Conservation (phyloP, 2,888 invertebrate species). For the Euphydryas editha region DNA sequence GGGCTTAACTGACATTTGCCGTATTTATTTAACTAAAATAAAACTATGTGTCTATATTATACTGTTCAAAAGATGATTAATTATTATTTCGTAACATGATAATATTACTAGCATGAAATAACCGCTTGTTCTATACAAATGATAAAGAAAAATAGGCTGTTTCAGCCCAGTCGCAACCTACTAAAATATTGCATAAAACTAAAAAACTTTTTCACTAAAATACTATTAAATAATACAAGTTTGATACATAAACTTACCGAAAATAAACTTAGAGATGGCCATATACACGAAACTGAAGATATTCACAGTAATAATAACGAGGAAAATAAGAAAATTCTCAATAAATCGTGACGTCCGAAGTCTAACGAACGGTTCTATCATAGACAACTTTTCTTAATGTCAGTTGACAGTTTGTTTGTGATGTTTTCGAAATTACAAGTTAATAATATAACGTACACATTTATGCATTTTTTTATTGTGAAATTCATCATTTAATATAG, state of each 20-base stretch:
- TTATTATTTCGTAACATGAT: neutral
- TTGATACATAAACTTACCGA: slow-evolving; percentile 28
- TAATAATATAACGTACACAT: too few relatives aligned
- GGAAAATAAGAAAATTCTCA: slow-evolving; percentile 27
- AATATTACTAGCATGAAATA: slow-evolving; percentile 15
- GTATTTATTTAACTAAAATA: neutral
- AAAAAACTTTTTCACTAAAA: neutral
- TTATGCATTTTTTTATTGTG: too few relatives aligned
- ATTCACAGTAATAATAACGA: slow-evolving; percentile 15
- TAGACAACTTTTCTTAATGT: slow-evolving; percentile 20
- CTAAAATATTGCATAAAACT: slow-evolving; percentile 29
- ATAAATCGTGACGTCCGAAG: slow-evolving; percentile 32
- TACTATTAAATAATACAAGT: slow-evolving; percentile 7
- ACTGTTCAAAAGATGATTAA: neutral
- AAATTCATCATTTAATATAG: too few relatives aligned
- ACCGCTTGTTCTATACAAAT: slow-evolving; percentile 32
- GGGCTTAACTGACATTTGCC: neutral
- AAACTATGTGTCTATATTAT: neutral
- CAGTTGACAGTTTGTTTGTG: slow-evolving; percentile 5
- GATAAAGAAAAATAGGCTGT: slow-evolving; percentile 29
- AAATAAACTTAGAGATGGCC: neutral
- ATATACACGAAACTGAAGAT: slow-evolving; percentile 15
- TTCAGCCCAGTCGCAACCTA: slow-evolving; percentile 28
- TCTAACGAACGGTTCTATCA: slow-evolving; percentile 26
- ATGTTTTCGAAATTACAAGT: too few relatives aligned